A percentile compares a stretch with the other conserved stretches of the same genome.
These are phyloP conservation scores for Trigoniulus corallinus DNA, from an alignment of 1,140 invertebrate genomes.

Conservation along the genomic window DNA sequence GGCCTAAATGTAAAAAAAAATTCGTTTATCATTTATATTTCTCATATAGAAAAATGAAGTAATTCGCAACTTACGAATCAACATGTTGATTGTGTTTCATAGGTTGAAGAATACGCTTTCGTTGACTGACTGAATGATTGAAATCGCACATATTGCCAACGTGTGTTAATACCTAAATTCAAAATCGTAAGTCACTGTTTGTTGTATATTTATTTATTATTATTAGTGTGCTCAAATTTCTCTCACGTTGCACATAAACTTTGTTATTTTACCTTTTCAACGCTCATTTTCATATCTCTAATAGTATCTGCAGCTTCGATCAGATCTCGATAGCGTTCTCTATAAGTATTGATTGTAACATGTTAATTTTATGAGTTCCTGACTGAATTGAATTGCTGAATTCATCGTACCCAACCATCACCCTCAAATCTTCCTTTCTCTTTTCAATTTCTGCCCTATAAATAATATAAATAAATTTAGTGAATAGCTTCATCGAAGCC, in stretches of 20 bases:
- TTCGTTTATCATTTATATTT: not conserved
- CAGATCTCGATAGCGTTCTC: slow-evolving; percentile 77
- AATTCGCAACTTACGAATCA: too few relatives aligned
- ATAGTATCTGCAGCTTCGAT: slow-evolving; percentile 89
- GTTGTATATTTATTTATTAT: too few relatives aligned
- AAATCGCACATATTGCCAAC: too few relatives aligned
- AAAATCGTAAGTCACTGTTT: too few relatives aligned
- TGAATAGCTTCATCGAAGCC: not conserved
- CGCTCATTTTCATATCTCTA: slow-evolving; percentile 67
- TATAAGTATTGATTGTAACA: slow-evolving; percentile 23
- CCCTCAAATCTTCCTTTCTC: slow-evolving; percentile 71
- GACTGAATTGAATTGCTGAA: slow-evolving; percentile 4
- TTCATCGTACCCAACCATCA: slow-evolving; percentile 61
- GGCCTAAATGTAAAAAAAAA: slow-evolving; percentile 3
- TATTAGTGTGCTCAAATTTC: too few relatives aligned
- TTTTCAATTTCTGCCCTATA: slow-evolving; percentile 72
- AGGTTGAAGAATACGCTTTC: too few relatives aligned
- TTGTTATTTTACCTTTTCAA: slow-evolving; percentile 53
- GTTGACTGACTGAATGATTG: too few relatives aligned
- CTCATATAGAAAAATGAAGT: too few relatives aligned
- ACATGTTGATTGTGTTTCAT: too few relatives aligned
- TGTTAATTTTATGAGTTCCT: not conserved
- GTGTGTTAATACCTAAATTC: too few relatives aligned
- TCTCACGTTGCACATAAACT: too few relatives aligned
- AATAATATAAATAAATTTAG: slow-evolving; percentile 6